These are phyloP conservation scores for Lemur catta DNA, from an alignment of 2,797 vertebrate species.

Conservation along the genomic window DNA sequence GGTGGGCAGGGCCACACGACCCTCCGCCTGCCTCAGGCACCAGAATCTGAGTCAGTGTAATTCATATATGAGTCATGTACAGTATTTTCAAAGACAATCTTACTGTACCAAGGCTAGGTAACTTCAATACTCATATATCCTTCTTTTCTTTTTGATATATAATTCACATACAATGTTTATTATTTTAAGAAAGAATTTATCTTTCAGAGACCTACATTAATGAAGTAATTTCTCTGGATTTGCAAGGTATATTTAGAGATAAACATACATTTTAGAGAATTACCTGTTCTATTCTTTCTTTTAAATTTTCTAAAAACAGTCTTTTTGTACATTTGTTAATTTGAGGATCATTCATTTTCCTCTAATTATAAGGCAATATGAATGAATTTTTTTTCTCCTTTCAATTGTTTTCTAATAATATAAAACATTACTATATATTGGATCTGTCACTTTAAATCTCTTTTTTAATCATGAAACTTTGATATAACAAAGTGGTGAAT, in stretches of 20 bases:
- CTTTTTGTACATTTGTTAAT: not conserved
- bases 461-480: not conserved
- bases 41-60: no score
- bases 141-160: not conserved
- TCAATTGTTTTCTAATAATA: not conserved
- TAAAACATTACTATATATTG: not conserved
- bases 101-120: not conserved
- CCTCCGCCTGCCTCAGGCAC: not conserved
- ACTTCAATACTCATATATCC: not conserved
- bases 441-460: not conserved
- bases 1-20: accelerated
- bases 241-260: constrained; percentile 50
- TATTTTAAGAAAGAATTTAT: constrained; percentile 27
- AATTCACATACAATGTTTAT: not conserved
- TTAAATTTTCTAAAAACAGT: not conserved
- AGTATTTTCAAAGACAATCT: not conserved
- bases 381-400: not conserved
- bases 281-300: not conserved
- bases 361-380: not conserved
- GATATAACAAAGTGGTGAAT: not conserved
- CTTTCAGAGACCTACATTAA: constrained; percentile 33
- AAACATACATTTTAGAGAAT: constrained; percentile 6
- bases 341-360: not conserved
- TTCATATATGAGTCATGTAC: accelerated
- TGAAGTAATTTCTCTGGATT: constrained; percentile 38